phyloP scores from a whole-genome alignment of 2,888 invertebrate genomes.

The Kuschelorhynchus macadamiae region DNA sequence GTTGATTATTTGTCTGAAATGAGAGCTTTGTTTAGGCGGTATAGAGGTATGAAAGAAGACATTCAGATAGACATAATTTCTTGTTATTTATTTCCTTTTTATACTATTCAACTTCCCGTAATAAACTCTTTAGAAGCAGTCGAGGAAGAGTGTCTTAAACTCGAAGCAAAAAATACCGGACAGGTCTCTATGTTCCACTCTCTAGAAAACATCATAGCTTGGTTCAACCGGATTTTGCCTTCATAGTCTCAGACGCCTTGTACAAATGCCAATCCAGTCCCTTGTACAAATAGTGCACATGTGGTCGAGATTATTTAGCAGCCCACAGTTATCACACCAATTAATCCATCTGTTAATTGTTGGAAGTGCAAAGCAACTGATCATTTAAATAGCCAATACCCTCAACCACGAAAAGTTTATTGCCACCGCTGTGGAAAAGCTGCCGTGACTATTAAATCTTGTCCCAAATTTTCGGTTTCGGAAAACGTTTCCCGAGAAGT shows the following conservation, averaged over 20 bases:
- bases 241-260: not conserved
- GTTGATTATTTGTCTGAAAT: slow-evolving; percentile 9
- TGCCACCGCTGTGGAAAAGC: slow-evolving; percentile 11
- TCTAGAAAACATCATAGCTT: too few species aligned
- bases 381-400: too few species aligned
- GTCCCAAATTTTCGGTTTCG: not conserved
- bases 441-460: not conserved
- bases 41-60: slow-evolving; percentile 2
- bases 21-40: slow-evolving; percentile 14
- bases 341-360: not conserved
- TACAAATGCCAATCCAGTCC: not conserved
- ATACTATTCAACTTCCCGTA: not conserved
- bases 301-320: not conserved
- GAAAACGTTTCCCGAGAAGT: too few species aligned
- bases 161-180: not conserved
- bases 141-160: too few species aligned
- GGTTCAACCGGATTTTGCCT: too few species aligned
- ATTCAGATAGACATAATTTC: slow-evolving; percentile 6
- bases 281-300: not conserved
- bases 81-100: slow-evolving; percentile 8
- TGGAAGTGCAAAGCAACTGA: not conserved
- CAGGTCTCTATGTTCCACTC: not conserved
- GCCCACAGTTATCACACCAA: not conserved
- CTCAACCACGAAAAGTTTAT: too few species aligned
- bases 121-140: not conserved